Evolutionary conservation across 2,888 invertebrate species (phyloP).

Genomic region (Lepidonotus clava): DNA sequence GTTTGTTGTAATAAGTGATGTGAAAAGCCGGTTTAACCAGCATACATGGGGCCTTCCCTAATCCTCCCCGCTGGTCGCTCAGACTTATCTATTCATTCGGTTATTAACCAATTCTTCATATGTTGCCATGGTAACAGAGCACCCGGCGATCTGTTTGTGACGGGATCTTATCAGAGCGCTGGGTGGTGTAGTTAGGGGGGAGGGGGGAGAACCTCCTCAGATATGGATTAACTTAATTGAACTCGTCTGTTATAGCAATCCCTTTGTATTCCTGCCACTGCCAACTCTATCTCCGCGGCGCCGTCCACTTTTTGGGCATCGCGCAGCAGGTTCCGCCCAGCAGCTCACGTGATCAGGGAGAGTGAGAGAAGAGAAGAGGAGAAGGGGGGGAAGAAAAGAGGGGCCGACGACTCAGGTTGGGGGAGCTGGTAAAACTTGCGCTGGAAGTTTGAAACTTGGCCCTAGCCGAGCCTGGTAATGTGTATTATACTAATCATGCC

Average conservation of each 20-base stretch:
- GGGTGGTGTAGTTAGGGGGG: not conserved
- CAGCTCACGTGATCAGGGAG: no score
- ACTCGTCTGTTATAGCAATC: slow-evolving; percentile 49
- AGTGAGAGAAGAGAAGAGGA: not conserved
- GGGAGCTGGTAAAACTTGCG: not conserved
- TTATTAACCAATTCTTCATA: slow-evolving; percentile 53
- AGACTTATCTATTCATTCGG: slow-evolving; percentile 53
- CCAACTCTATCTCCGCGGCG: not conserved
- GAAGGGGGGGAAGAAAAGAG: not conserved
- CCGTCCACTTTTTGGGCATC: no score
- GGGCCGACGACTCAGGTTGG: not conserved
- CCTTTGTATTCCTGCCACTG: slow-evolving; percentile 11
- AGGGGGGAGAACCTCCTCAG: not conserved
- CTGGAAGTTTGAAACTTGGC: slow-evolving; percentile 24
- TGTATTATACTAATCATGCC: slow-evolving; percentile 43
- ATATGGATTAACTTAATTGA: slow-evolving; percentile 52
- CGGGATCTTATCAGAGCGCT: not conserved
- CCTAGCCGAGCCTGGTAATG: not conserved
- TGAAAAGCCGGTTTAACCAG: slow-evolving; percentile 40
- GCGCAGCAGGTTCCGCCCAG: no score
- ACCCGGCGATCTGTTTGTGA: slow-evolving; percentile 2
- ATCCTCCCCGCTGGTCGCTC: not conserved
- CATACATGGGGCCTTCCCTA: slow-evolving; percentile 8
- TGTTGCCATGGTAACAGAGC: slow-evolving; percentile 45
- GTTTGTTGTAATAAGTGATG: no score